phyloP scores from a whole-genome alignment of 2,797 vertebrate species.

The Leptatherina wallacei region DNA sequence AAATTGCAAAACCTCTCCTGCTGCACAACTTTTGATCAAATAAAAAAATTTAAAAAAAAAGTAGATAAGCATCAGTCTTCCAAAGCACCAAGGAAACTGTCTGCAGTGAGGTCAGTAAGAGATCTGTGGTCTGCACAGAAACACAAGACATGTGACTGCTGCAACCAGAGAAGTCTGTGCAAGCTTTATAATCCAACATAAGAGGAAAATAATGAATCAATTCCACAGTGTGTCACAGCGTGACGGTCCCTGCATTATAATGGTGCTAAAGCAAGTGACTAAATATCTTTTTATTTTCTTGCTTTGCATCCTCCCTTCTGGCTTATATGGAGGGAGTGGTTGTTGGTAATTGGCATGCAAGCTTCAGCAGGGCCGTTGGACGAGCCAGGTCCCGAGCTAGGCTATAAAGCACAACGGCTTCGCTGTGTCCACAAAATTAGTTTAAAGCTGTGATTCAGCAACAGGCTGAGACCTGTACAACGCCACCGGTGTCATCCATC shows the following conservation, averaged over 20 bases:
- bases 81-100: neutral
- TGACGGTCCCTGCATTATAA: neutral
- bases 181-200: neutral
- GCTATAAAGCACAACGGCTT: slow-evolving; percentile 66
- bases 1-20: neutral
- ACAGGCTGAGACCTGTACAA: slow-evolving; percentile 64
- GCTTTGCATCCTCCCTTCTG: slow-evolving; percentile 40
- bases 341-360: slow-evolving; percentile 73
- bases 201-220: slow-evolving; percentile 18
- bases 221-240: slow-evolving; percentile 16
- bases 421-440: slow-evolving; percentile 66
- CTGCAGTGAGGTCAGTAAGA: neutral
- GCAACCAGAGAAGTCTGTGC: slow-evolving; percentile 2
- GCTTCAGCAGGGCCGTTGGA: slow-evolving; percentile 45
- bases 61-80: neutral
- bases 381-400: slow-evolving; percentile 61
- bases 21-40: neutral
- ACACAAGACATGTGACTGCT: neutral
- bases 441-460: slow-evolving; percentile 70
- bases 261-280: slow-evolving; percentile 31
- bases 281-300: slow-evolving; percentile 54
- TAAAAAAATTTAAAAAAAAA: neutral
- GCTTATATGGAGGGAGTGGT: slow-evolving; percentile 20
- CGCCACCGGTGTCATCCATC: slow-evolving; percentile 65
- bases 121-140: slow-evolving; percentile 7